These are phyloP conservation scores for Setophaga kirtlandii DNA, from an alignment of 2,113 vertebrate species.

Conservation along the genomic window DNA sequence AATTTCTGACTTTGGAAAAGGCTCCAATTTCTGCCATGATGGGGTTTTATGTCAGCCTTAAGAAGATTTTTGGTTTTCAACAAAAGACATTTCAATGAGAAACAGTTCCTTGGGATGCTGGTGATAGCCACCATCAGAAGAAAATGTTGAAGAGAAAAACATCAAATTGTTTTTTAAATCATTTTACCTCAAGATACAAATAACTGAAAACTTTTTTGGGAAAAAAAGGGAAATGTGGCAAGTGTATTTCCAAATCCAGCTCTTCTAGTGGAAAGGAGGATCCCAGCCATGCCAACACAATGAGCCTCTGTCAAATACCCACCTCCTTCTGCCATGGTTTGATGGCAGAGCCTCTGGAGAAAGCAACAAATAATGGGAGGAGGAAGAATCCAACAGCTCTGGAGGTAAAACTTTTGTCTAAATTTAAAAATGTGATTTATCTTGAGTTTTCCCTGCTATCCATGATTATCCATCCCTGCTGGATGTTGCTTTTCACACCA, in stretches of 20 bases:
- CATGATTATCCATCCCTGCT: neutral
- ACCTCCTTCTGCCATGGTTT: neutral
- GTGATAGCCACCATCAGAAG: neutral
- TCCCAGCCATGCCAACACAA: neutral
- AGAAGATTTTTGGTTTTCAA: neutral
- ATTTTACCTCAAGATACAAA: neutral
- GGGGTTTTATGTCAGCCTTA: neutral
- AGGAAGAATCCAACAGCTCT: neutral
- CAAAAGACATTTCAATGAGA: neutral
- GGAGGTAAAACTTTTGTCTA: neutral
- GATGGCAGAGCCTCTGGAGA: neutral
- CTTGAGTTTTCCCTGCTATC: neutral
- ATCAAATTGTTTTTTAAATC: fast-evolving
- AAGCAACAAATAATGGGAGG: neutral
- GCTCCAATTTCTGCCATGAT: neutral
- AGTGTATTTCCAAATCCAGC: neutral
- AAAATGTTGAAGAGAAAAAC: neutral
- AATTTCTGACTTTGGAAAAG: neutral
- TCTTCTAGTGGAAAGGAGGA: neutral
- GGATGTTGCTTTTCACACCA: neutral
- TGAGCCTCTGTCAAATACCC: neutral
- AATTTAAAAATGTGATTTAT: neutral
- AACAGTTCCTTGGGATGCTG: neutral
- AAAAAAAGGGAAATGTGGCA: neutral
- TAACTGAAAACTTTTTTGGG: neutral